Conservation (phyloP, 2,888 invertebrate species). For the Lumbricus terrestris region DNA sequence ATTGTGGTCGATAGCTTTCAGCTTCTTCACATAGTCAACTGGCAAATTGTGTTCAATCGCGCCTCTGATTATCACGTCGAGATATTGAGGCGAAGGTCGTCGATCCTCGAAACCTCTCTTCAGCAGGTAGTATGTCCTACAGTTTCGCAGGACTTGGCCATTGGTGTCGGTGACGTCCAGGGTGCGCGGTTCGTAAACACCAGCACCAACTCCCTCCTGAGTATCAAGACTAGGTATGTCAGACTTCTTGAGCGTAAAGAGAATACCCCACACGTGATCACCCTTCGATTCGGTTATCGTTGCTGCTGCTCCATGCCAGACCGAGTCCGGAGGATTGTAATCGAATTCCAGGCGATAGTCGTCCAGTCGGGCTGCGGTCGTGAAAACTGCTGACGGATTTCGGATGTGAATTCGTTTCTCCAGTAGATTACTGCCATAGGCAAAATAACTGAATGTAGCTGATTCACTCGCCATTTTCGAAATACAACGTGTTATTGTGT, state of each 20-base stretch:
- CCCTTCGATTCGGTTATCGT: constrained; percentile 70
- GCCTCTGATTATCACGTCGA: constrained; percentile 31
- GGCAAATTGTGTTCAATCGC: constrained; percentile 28
- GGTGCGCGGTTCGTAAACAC: constrained; percentile 23
- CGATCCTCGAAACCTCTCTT: not conserved
- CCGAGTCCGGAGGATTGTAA: constrained; percentile 31
- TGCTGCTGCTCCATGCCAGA: constrained; percentile 80
- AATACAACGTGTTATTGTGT: not conserved
- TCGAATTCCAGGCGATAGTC: constrained; percentile 60
- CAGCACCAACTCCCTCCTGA: constrained; percentile 22
- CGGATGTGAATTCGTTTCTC: constrained; percentile 75
- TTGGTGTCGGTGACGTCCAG: constrained; percentile 4
- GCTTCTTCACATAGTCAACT: constrained; percentile 24
- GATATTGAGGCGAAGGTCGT: constrained; percentile 31
- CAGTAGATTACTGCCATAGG: constrained; percentile 84
- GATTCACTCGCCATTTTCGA: not conserved
- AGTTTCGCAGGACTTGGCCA: not conserved
- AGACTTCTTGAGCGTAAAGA: constrained; percentile 18
- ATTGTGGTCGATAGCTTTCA: constrained; percentile 27
- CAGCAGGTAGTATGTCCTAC: constrained; percentile 23
- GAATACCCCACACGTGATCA: constrained; percentile 27
- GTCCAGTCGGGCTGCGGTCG: constrained; percentile 70
- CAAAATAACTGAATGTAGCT: constrained; percentile 70
- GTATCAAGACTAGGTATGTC: constrained; percentile 14
- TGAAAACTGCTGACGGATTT: constrained; percentile 70